phyloP scores from a whole-genome alignment of 2,888 invertebrate genomes.

The Plemyria rubiginata region DNA sequence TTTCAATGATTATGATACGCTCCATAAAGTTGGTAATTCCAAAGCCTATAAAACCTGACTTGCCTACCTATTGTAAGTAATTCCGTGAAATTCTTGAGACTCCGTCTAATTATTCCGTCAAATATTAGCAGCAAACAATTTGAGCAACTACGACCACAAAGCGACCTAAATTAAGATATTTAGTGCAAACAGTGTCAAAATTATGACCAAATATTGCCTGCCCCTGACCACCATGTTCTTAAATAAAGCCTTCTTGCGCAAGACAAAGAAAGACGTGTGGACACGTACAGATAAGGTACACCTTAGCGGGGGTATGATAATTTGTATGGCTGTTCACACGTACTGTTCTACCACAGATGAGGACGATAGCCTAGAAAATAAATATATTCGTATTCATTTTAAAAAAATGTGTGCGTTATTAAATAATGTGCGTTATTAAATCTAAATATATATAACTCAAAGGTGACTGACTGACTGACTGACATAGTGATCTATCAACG shows the following conservation, averaged over 20 bases:
- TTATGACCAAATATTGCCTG: constrained; percentile 36
- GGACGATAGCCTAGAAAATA: too few relatives aligned
- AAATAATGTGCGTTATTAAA: too few relatives aligned
- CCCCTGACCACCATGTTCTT: constrained; percentile 21
- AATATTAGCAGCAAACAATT: constrained; percentile 46
- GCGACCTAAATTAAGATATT: constrained; percentile 45
- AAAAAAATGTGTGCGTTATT: too few relatives aligned
- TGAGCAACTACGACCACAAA: constrained; percentile 42
- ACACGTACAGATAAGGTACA: neutral
- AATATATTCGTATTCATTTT: too few relatives aligned
- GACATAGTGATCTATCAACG: too few relatives aligned
- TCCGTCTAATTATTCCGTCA: constrained; percentile 21
- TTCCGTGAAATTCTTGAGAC: constrained; percentile 12
- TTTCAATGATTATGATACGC: too few relatives aligned
- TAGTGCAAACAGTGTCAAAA: constrained; percentile 44
- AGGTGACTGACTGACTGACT: too few relatives aligned
- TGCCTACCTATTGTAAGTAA: neutral
- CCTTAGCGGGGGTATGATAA: constrained; percentile 7
- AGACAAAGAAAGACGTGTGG: neutral
- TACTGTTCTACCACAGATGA: neutral
- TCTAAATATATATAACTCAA: too few relatives aligned
- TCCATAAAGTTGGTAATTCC: too few relatives aligned
- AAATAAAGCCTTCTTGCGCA: constrained; percentile 7
- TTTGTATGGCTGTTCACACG: neutral
- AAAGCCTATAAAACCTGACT: too few relatives aligned